These are phyloP conservation scores for Ondatra zibethicus DNA, from an alignment of 2,113 vertebrate genomes.

Conservation along the genomic window DNA sequence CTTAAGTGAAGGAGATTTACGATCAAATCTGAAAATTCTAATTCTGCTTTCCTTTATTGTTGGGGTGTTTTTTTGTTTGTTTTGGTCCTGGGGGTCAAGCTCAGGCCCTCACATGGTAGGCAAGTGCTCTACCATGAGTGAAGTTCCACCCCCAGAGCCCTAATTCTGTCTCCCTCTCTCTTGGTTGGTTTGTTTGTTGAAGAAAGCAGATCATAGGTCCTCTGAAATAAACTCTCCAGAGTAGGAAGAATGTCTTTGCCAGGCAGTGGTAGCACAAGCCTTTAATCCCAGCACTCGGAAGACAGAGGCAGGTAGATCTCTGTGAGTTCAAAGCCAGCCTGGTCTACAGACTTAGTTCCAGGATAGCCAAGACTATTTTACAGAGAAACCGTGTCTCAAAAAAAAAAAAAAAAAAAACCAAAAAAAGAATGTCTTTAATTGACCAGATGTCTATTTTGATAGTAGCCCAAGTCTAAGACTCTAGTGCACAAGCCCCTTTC, in stretches of 20 bases:
- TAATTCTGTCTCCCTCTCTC: neutral
- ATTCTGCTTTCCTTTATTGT: conserved; percentile 3
- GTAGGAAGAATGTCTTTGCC: neutral
- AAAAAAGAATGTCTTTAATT: conserved; percentile 20
- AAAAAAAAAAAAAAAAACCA: no score
- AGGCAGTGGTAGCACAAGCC: no score
- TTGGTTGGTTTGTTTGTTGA: neutral
- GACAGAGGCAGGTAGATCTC: no score
- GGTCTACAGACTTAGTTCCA: no score
- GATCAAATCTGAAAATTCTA: neutral
- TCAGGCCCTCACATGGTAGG: neutral
- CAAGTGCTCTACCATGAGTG: neutral
- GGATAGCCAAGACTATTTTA: no score
- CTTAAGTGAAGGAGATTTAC: neutral
- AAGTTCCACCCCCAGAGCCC: neutral
- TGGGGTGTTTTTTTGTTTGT: neutral
- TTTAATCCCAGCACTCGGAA: no score
- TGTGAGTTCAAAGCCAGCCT: no score
- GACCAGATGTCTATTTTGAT: neutral
- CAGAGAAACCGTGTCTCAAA: no score
- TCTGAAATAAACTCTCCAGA: conserved; percentile 15
- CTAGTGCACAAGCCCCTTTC: neutral
- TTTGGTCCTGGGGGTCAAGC: neutral
- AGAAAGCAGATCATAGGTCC: neutral
- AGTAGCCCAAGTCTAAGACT: neutral